phyloP scores from a whole-genome alignment of 2,888 invertebrate genomes.

The Melolontha melolontha region DNA sequence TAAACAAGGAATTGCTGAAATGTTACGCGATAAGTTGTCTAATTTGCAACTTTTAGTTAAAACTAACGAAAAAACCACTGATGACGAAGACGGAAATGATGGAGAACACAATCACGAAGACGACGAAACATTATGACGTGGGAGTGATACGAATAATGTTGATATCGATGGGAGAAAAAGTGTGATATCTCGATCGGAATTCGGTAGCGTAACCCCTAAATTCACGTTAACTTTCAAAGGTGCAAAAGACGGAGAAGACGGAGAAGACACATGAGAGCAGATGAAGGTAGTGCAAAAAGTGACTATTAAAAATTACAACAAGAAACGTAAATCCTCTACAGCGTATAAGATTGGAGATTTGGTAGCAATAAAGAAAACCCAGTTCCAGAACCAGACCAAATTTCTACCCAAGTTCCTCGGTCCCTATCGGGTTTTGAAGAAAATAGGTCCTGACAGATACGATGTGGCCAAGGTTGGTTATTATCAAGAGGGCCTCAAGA shows the following conservation, averaged over 20 bases:
- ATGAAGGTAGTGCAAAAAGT: slow-evolving; percentile 15
- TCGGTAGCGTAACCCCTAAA: too few species aligned
- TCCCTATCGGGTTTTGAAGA: slow-evolving; percentile 17
- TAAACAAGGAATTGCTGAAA: too few species aligned
- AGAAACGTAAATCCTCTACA: slow-evolving; percentile 22
- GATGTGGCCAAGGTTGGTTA: slow-evolving; percentile 16
- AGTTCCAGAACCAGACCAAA: slow-evolving; percentile 11
- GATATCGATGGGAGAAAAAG: too few species aligned
- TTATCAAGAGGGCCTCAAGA: slow-evolving; percentile 10
- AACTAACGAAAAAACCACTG: too few species aligned
- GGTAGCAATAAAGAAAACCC: slow-evolving; percentile 15
- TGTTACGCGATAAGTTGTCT: too few species aligned
- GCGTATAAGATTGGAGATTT: slow-evolving; percentile 17
- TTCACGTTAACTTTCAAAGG: too few species aligned
- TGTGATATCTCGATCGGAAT: too few species aligned
- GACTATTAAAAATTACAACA: slow-evolving; percentile 6
- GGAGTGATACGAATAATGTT: too few species aligned
- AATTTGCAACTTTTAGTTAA: too few species aligned
- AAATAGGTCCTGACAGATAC: slow-evolving; percentile 29
- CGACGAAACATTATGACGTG: too few species aligned
- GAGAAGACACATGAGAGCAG: slow-evolving; percentile 6
- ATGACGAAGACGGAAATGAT: too few species aligned
- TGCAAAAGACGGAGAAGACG: background rate
- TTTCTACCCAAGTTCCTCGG: slow-evolving; percentile 25
- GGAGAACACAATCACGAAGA: too few species aligned